Percentiles rank a stretch among this genome's conserved stretches.
phyloP scores from a whole-genome alignment of 2,888 invertebrate genomes.

The Flabesymbios commensalis region DNA sequence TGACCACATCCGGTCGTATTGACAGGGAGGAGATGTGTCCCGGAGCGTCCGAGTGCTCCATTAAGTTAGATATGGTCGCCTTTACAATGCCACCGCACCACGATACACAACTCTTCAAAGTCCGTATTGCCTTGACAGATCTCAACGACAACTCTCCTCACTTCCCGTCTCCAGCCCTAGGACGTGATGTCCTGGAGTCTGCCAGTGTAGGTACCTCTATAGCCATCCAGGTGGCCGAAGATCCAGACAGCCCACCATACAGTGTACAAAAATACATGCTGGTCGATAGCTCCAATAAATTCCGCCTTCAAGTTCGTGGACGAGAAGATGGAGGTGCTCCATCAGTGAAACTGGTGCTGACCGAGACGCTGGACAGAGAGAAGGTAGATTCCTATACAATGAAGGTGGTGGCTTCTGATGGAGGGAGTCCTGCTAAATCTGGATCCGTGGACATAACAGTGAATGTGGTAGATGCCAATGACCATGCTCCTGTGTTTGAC shows the following conservation, averaged over 20 bases:
- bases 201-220: constrained; percentile 24
- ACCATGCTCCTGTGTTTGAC: constrained; percentile 32
- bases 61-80: constrained; percentile 27
- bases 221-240: constrained; percentile 25
- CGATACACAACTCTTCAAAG: constrained; percentile 27
- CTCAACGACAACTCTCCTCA: constrained; percentile 35
- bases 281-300: constrained; percentile 14
- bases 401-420: constrained; percentile 29
- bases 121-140: constrained; percentile 26
- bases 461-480: constrained; percentile 32
- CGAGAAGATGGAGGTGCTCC: constrained; percentile 21
- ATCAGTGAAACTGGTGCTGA: constrained; percentile 25
- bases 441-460: constrained; percentile 22
- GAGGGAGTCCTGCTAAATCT: constrained; percentile 27
- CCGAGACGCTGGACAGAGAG: constrained; percentile 32
- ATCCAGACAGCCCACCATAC: constrained; percentile 29
- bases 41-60: constrained; percentile 7
- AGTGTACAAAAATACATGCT: constrained; percentile 23
- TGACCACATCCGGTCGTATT: constrained; percentile 24
- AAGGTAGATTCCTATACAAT: constrained; percentile 21
- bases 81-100: constrained; percentile 20
- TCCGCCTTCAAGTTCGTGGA: constrained; percentile 15
- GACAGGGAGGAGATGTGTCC: constrained; percentile 36
- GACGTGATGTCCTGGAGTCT: constrained; percentile 30
- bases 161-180: constrained; percentile 18